phyloP scores from a whole-genome alignment of 2,113 vertebrate genomes.

The Mystacornis crossleyi region DNA sequence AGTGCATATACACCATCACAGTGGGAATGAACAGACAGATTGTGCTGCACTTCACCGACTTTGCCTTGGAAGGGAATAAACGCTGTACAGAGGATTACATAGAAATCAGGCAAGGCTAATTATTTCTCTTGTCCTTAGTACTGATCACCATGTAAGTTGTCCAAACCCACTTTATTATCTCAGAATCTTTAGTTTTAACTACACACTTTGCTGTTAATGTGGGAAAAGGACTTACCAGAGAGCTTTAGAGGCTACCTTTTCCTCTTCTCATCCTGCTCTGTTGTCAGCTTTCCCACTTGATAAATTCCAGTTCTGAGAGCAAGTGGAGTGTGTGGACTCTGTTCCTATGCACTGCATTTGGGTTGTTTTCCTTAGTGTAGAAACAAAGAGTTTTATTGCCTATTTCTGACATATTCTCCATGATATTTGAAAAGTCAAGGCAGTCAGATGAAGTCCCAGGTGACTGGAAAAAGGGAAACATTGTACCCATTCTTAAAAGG shows the following conservation, averaged over 20 bases:
- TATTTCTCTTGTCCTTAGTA: neutral
- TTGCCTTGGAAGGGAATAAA: slow-evolving; percentile 74
- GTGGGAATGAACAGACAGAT: slow-evolving; percentile 84
- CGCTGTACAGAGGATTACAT: slow-evolving; percentile 82
- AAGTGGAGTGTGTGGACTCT: neutral
- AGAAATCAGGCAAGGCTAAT: slow-evolving; percentile 85
- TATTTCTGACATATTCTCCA: neutral
- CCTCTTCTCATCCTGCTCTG: neutral
- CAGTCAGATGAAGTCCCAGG: neutral
- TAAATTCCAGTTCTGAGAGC: neutral
- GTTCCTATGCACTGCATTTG: neutral
- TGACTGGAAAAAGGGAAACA: neutral
- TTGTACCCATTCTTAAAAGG: neutral
- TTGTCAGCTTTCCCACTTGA: neutral
- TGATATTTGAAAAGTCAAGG: neutral
- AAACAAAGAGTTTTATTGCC: neutral
- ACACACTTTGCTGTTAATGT: neutral
- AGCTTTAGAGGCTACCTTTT: neutral
- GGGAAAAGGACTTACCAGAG: neutral
- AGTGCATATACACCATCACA: slow-evolving; percentile 85
- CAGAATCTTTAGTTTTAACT: neutral
- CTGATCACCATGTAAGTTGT: neutral
- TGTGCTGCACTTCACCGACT: slow-evolving; percentile 82
- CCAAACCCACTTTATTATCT: neutral
- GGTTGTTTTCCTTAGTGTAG: neutral